Percentiles rank a stretch among this genome's conserved stretches.
These are phyloP conservation scores for Paracentrotus lividus DNA, from an alignment of 53 echinoderm and acorn worm genomes.

Conservation along the genomic window DNA sequence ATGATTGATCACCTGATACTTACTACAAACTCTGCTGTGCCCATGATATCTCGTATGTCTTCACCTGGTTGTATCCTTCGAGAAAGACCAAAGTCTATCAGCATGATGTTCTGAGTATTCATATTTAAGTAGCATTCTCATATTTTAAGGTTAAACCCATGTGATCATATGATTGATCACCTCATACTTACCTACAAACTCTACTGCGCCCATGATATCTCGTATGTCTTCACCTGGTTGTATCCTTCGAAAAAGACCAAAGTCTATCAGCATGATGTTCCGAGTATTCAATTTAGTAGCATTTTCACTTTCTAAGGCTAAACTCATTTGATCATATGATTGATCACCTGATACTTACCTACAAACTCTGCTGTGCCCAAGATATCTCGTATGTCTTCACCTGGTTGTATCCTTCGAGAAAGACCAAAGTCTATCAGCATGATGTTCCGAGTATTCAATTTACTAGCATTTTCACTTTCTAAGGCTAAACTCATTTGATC, in stretches of 20 bases:
- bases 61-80: constrained; percentile 75
- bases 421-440: constrained; percentile 98
- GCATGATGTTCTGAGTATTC: constrained; percentile 80
- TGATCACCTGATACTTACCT: constrained; percentile 71
- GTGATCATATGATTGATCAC: background rate
- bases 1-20: background rate
- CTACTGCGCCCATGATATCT: constrained; percentile 93
- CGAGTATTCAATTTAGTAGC: too few relatives aligned
- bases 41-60: constrained; percentile 89
- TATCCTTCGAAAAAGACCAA: too few relatives aligned
- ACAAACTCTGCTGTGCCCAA: constrained; percentile 99
- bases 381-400: constrained; percentile 87
- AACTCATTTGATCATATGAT: constrained; percentile 63
- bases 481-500: background rate
- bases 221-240: constrained; percentile 83
- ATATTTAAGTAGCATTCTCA: too few relatives aligned
- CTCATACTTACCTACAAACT: constrained; percentile 87
- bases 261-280: too few relatives aligned
- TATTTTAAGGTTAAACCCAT: too few relatives aligned
- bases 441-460: constrained; percentile 73
- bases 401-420: constrained; percentile 80
- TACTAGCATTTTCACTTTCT: constrained; percentile 17
- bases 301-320: too few relatives aligned
- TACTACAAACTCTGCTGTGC: constrained; percentile 76
- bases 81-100: constrained; percentile 71